Percentiles rank a stretch among this genome's conserved stretches.
Evolutionary conservation across 2,797 vertebrate species (phyloP).

Genomic region (Tympanoctomys barrerae): DNA sequence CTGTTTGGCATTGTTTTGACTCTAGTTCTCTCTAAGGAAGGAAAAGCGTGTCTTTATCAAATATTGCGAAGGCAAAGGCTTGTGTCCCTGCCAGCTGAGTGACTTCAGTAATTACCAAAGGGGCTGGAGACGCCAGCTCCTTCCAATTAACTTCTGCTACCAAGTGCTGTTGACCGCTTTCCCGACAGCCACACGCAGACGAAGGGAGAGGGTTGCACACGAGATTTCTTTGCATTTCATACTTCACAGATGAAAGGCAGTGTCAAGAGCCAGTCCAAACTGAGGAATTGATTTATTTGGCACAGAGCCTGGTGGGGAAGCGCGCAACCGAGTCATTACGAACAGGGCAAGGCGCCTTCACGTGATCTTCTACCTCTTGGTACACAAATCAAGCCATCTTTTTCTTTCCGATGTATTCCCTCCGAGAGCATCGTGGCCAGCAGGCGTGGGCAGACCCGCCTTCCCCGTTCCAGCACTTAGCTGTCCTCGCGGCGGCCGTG

Average conservation of each 20-base stretch:
- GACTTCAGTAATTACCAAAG: conserved; percentile 81
- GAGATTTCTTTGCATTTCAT: conserved; percentile 50
- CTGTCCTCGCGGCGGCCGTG: background rate
- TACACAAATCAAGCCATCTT: conserved; percentile 48
- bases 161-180: conserved; percentile 65
- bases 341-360: conserved; percentile 24
- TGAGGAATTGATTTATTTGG: conserved; percentile 70
- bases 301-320: background rate
- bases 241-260: conserved; percentile 75
- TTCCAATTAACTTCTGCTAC: conserved; percentile 85
- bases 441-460: background rate
- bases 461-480: background rate
- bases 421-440: background rate
- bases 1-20: conserved; percentile 72
- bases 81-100: conserved; percentile 77
- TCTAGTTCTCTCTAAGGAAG: conserved; percentile 59
- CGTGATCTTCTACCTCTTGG: conserved; percentile 25
- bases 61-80: conserved; percentile 71
- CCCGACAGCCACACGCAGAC: conserved; percentile 75
- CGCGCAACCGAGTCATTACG: conserved; percentile 28
- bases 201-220: background rate
- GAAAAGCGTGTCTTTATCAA: conserved; percentile 82
- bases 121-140: conserved; percentile 67
- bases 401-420: background rate
- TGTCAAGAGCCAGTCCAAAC: conserved; percentile 64